phyloP scores from a whole-genome alignment of 2,888 invertebrate genomes.

The Xestia xanthographa region DNA sequence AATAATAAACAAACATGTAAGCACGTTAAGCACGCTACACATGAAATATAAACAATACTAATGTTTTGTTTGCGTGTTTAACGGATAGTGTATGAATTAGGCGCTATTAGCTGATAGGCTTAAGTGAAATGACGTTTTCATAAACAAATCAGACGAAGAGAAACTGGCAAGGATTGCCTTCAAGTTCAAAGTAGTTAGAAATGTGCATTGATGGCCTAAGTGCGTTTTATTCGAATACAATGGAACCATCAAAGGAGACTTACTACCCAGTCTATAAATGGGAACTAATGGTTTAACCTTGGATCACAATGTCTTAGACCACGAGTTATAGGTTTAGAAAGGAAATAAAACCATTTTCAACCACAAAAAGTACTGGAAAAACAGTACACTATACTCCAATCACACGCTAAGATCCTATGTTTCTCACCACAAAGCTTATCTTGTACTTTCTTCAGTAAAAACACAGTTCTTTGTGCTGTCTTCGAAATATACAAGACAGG shows the following conservation, averaged over 20 bases:
- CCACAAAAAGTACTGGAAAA: background rate
- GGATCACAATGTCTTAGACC: constrained; percentile 12
- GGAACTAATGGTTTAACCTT: constrained; percentile 25
- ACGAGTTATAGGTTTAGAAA: constrained; percentile 19
- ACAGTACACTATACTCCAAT: constrained; percentile 22
- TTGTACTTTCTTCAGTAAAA: constrained; percentile 49
- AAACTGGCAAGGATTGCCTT: constrained; percentile 4
- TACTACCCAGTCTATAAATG: constrained; percentile 25
- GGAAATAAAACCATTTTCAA: background rate
- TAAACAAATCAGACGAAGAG: constrained; percentile 9
- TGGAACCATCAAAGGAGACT: constrained; percentile 38
- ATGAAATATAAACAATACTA: constrained; percentile 53
- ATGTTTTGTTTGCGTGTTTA: constrained; percentile 58
- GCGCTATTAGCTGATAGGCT: constrained; percentile 42
- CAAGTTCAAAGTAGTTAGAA: constrained; percentile 32
- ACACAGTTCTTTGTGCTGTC: constrained; percentile 61
- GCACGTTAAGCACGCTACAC: constrained; percentile 33
- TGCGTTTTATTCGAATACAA: constrained; percentile 50
- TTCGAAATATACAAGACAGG: constrained; percentile 65
- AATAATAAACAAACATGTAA: constrained; percentile 47
- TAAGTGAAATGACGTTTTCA: constrained; percentile 19
- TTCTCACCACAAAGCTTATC: constrained; percentile 52
- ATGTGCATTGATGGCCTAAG: constrained; percentile 28
- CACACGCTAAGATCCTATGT: constrained; percentile 22
- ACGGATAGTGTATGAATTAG: constrained; percentile 42